A percentile compares a stretch with the other conserved stretches of the same genome.
Conservation (phyloP, 2,888 invertebrate species). For the Oscheius sp. region DNA sequence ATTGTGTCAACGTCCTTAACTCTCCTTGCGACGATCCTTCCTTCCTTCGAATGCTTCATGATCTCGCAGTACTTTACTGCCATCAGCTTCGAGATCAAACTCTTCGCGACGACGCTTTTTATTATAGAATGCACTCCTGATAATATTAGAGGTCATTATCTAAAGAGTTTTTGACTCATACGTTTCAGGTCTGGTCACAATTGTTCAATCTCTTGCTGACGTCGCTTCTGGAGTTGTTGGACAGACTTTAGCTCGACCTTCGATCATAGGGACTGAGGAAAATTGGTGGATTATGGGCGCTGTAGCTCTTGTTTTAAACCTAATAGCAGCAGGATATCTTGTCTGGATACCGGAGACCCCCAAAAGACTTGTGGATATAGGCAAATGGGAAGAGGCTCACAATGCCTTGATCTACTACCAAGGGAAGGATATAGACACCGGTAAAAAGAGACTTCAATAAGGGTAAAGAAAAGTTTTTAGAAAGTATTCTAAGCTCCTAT, state of each 20-base stretch:
- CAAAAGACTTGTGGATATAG: constrained; percentile 1
- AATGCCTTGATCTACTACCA: not conserved
- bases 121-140: constrained; percentile 23
- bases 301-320: not conserved
- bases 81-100: constrained; percentile 12
- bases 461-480: not conserved
- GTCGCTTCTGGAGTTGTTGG: not conserved
- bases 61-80: constrained; percentile 12
- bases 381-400: not conserved
- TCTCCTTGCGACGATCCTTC: not conserved
- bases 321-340: not conserved
- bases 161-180: not conserved
- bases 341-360: constrained; percentile 28
- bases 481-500: not conserved
- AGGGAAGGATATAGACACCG: not conserved
- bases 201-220: constrained; percentile 8
- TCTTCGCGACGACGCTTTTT: constrained; percentile 20
- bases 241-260: constrained; percentile 2
- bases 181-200: constrained; percentile 14
- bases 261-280: constrained; percentile 5
- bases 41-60: constrained; percentile 22
- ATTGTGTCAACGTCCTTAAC: not conserved
- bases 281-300: constrained; percentile 11
- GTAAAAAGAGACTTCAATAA: not conserved
- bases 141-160: constrained; percentile 4